Percentiles rank a stretch among this genome's conserved stretches.
These are phyloP conservation scores for Capra hircus DNA, from an alignment of 2,113 vertebrate species.

Conservation along the genomic window DNA sequence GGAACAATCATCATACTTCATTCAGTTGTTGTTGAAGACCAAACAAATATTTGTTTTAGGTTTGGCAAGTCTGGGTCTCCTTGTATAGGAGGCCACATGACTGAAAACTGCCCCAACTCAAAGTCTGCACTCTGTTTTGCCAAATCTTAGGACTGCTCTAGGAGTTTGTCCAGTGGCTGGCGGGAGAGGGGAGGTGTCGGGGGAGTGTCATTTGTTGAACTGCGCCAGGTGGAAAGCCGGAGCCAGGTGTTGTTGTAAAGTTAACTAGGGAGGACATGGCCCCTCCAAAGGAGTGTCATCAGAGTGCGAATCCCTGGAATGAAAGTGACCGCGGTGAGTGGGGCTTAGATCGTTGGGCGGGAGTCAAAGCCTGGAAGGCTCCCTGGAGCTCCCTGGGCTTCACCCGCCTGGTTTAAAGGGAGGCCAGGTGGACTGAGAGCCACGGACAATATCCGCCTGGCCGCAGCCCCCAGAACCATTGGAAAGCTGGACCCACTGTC, in stretches of 20 bases:
- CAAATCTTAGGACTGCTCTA: neutral
- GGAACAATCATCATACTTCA: neutral
- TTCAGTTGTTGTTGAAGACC: neutral
- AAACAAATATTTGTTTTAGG: neutral
- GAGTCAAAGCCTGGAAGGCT: neutral
- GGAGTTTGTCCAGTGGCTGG: neutral
- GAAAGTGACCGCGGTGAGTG: rapidly evolving
- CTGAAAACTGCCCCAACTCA: neutral
- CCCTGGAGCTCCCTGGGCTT: neutral
- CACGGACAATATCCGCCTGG: rapidly evolving
- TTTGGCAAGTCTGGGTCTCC: neutral
- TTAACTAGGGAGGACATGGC: neutral
- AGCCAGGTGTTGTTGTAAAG: neutral
- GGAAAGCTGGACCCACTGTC: neutral
- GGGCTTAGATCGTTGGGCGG: rapidly evolving
- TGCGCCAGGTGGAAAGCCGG: neutral
- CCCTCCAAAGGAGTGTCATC: neutral
- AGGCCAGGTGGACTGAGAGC: too few species aligned
- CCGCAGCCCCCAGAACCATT: neutral
- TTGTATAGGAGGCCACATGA: rapidly evolving
- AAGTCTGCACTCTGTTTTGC: neutral
- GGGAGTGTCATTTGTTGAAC: neutral
- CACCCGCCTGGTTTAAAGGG: neutral
- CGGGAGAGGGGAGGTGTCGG: rapidly evolving
- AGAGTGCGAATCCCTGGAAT: neutral